Conservation (phyloP, 2,113 vertebrate species). For the Limanda limanda region DNA sequence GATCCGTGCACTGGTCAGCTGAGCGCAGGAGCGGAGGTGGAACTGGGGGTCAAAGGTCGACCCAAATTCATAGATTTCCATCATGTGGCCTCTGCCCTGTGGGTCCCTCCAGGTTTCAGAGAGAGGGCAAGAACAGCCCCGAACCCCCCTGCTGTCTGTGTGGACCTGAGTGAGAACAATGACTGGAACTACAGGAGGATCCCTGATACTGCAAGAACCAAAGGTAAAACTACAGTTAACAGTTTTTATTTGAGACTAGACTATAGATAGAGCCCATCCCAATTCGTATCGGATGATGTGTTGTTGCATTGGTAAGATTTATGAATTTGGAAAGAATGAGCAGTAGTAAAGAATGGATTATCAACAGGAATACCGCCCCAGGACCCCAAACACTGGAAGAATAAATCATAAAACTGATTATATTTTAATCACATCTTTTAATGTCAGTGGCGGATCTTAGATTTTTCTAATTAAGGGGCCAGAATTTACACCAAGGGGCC, state of each 20-base stretch:
- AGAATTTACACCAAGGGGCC: too few relatives aligned
- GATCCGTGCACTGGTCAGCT: conserved; percentile 77
- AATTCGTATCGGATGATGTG: too few relatives aligned
- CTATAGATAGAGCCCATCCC: background rate
- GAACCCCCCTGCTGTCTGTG: conserved; percentile 33
- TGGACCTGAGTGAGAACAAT: conserved; percentile 52
- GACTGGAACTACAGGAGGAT: conserved; percentile 79
- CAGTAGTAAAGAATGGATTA: too few relatives aligned
- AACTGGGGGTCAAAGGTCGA: conserved; percentile 66
- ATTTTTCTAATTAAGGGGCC: too few relatives aligned
- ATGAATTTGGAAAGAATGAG: too few relatives aligned
- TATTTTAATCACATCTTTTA: too few relatives aligned
- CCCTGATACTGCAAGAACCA: conserved; percentile 63
- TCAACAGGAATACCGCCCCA: too few relatives aligned
- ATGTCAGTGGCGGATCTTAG: too few relatives aligned
- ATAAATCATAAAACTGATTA: too few relatives aligned
- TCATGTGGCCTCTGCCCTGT: conserved; percentile 50
- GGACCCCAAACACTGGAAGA: too few relatives aligned
- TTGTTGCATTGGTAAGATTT: too few relatives aligned
- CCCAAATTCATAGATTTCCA: conserved; percentile 57
- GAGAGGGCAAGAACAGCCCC: conserved; percentile 52
- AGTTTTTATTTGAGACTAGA: background rate
- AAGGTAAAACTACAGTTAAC: conserved; percentile 63
- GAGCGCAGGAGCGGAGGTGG: conserved; percentile 72
- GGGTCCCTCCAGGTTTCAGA: conserved; percentile 40